Base-by-base conservation (phyloP, 1,140 invertebrate species). In the Drosophila ironensis region DNA sequence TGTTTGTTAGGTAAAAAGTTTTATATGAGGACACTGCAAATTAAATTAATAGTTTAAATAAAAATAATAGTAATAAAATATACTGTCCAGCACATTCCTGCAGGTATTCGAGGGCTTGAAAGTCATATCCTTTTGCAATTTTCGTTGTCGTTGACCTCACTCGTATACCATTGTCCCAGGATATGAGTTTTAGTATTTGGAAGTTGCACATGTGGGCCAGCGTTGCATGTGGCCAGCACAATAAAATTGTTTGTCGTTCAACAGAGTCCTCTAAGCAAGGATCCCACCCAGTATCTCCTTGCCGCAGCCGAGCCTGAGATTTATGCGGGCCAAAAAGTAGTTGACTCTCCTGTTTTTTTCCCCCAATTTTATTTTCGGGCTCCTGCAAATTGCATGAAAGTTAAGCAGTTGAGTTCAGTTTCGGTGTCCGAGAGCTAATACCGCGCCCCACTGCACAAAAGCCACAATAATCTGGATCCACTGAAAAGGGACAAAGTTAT, bases 231-330 rank as follows among this genome's bases (percentile, higher is more conserved):
- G 48, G 60, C 33, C 50, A 42, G 74, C 16, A 84, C 80, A 84
- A 84, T 84, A 86, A 84, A 84, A 84, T 84, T 80, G 80, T 84
- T 84, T 84, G 80, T 84, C 80, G 80, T 86, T 78, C 57, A 64
- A 6, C 33, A 14, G 7, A 16, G 33, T 37, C n/a, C n/a, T n/a
- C 33, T 37, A 33, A 33, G 30, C 30, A 14, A 69, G 54, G 72
- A 53, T 66, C 44, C 6, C 17, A 47, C 45, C 48, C 44, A 27
- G 52, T 50, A 52, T 30, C 72, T 70, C 24, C 14, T 17, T 25
- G 27, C 4, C 37, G 28, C 44, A 56, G 35, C 51, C 42, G 33
- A 12, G 25, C 59, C 35, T 54, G 52, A 72, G 80, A 84, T 86
- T 84, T 86, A 84, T 84, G 74, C 70, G 44, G 72, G 48, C 52